Conservation (phyloP, 2,888 invertebrate species). For the Pristionchus fissidentatus region DNA sequence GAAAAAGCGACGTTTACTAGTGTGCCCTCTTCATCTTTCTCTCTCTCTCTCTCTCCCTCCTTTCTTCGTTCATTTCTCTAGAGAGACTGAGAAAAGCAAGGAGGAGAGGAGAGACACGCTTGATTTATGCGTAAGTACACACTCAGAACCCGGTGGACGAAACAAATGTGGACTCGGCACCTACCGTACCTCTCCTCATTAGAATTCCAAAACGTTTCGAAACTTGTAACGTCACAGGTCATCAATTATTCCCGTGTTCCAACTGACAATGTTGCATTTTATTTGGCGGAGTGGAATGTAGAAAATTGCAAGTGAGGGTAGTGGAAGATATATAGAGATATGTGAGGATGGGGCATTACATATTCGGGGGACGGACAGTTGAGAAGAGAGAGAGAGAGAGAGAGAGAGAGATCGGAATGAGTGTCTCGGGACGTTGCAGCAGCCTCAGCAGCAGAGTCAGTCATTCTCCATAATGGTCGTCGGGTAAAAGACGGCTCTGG, state of each 20-base stretch:
- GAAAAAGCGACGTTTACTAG: no score
- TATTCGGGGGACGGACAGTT: slow-evolving; percentile 33
- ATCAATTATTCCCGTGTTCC: slow-evolving; percentile 37
- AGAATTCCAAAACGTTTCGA: not conserved
- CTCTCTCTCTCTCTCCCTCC: not conserved
- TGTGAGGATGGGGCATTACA: slow-evolving; percentile 14
- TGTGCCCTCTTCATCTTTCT: not conserved
- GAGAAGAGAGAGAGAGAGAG: no score
- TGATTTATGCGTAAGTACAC: slow-evolving; percentile 18
- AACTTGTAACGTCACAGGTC: no score
- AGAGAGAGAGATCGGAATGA: no score
- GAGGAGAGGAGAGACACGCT: not conserved
- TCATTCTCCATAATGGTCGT: no score
- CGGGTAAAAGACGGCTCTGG: no score
- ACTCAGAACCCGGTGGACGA: not conserved
- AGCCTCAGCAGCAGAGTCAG: not conserved
- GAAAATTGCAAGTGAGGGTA: not conserved
- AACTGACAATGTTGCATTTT: not conserved
- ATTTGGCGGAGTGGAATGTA: slow-evolving; percentile 20
- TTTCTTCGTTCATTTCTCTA: slow-evolving; percentile 29
- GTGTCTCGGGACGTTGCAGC: slow-evolving; percentile 15
- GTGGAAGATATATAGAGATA: slow-evolving; percentile 19
- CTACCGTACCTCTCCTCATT: not conserved
- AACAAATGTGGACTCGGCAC: not conserved
- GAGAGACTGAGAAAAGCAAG: not conserved